Evolutionary conservation across 1,140 invertebrate species (phyloP).

Genomic region (Drosophila carrolli): DNA sequence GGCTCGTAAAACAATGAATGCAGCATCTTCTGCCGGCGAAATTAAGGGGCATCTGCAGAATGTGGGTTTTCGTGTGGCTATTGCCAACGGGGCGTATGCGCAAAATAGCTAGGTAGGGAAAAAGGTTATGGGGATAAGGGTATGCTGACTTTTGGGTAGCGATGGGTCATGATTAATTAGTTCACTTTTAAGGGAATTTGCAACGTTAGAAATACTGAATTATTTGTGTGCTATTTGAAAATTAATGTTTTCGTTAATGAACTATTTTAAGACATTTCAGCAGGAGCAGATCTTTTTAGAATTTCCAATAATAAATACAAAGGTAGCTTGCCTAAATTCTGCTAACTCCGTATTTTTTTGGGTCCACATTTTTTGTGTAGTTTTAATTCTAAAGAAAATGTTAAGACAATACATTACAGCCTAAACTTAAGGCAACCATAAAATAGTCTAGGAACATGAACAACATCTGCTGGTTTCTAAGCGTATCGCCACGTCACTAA

Average conservation of each 20-base stretch:
- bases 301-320: too few relatives aligned
- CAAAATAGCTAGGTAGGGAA: constrained; percentile 2
- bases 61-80: constrained; percentile 7
- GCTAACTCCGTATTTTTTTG: too few relatives aligned
- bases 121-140: neutral
- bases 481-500: constrained; percentile 24
- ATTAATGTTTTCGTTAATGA: too few relatives aligned
- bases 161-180: neutral
- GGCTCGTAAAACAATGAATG: constrained; percentile 79
- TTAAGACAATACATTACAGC: neutral
- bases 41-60: constrained; percentile 33
- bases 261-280: too few relatives aligned
- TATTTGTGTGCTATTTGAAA: too few relatives aligned
- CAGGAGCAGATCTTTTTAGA: too few relatives aligned
- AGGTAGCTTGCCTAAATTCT: too few relatives aligned
- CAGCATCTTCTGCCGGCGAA: constrained; percentile 33
- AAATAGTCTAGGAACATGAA: neutral
- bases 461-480: neutral
- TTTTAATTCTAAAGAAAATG: too few relatives aligned
- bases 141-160: neutral
- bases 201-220: too few relatives aligned
- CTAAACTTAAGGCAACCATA: neutral
- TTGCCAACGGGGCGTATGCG: constrained; percentile 42
- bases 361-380: too few relatives aligned
- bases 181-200: too few relatives aligned